Percentiles rank a stretch among this genome's conserved stretches.
phyloP scores from a whole-genome alignment of 2,888 invertebrate species.

The Agrotis clavis region DNA sequence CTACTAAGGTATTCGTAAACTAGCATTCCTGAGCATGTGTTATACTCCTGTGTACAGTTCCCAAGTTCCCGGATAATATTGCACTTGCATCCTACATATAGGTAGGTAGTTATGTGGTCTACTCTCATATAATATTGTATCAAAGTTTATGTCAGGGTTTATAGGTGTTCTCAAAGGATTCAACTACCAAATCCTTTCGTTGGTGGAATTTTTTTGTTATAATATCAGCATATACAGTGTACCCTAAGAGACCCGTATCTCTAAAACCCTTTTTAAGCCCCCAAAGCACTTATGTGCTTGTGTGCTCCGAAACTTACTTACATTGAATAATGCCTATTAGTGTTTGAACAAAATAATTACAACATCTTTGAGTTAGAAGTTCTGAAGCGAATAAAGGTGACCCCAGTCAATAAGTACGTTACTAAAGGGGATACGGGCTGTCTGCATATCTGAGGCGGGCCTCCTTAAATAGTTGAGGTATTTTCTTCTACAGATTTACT shows the following conservation, averaged over 20 bases:
- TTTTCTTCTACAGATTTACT: constrained; percentile 16
- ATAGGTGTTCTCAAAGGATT: constrained; percentile 55
- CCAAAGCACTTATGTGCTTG: constrained; percentile 46
- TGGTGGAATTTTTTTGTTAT: constrained; percentile 60
- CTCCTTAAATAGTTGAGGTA: constrained; percentile 21
- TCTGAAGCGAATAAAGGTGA: constrained; percentile 33
- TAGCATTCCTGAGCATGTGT: constrained; percentile 31
- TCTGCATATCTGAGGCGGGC: constrained; percentile 30
- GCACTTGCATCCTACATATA: constrained; percentile 42
- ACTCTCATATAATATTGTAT: constrained; percentile 40
- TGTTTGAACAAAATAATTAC: constrained; percentile 41
- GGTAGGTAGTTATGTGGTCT: constrained; percentile 6
- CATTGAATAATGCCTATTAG: constrained; percentile 47
- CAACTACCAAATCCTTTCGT: constrained; percentile 57
- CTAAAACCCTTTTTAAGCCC: constrained; percentile 54
- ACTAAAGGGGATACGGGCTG: constrained; percentile 20
- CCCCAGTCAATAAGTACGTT: constrained; percentile 33
- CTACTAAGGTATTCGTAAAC: constrained; percentile 44
- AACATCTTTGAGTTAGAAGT: constrained; percentile 22
- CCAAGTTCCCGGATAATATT: constrained; percentile 48
- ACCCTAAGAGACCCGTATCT: constrained; percentile 55
- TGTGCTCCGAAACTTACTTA: constrained; percentile 53
- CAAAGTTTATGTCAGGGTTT: constrained; percentile 57
- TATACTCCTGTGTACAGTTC: constrained; percentile 8
- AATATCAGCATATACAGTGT: constrained; percentile 51